Evolutionary conservation across 2,113 vertebrate species (phyloP).

Genomic region (Lampris incognitus): DNA sequence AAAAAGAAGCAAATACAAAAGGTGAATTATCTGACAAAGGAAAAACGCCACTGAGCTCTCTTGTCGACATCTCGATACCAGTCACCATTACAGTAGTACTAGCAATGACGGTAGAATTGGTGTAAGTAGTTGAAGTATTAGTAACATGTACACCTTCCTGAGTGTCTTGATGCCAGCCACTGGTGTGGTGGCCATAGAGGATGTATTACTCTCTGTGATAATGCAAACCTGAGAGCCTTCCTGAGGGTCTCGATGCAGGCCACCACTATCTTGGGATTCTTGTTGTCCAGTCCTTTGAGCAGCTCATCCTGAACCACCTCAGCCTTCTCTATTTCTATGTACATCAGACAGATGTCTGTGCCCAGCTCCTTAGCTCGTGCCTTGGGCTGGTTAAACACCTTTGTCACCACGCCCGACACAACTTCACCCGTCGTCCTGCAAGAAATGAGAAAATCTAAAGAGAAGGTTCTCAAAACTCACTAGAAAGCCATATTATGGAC

Average conservation of each 20-base stretch:
- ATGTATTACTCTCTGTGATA: neutral
- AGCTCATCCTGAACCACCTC: slow-evolving; percentile 96
- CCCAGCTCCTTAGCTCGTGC: slow-evolving; percentile 96
- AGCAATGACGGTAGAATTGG: too few relatives aligned
- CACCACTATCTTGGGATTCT: slow-evolving; percentile 96
- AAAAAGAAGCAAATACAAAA: too few relatives aligned
- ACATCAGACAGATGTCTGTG: slow-evolving; percentile 94
- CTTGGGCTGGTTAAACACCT: slow-evolving; percentile 99
- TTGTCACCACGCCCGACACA: slow-evolving; percentile 95
- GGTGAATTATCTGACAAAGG: too few relatives aligned
- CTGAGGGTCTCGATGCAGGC: slow-evolving; percentile 92
- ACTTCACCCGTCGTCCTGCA: slow-evolving; percentile 95
- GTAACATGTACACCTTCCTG: too few relatives aligned
- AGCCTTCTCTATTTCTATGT: slow-evolving; percentile 94
- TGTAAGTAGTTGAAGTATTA: neutral
- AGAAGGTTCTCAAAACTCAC: neutral
- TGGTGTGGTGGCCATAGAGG: too few relatives aligned
- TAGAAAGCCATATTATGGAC: too few relatives aligned
- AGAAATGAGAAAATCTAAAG: slow-evolving; percentile 22
- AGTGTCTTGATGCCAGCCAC: too few relatives aligned
- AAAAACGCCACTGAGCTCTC: too few relatives aligned
- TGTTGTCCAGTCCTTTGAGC: slow-evolving; percentile 96
- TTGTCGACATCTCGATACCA: too few relatives aligned
- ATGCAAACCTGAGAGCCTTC: slow-evolving; percentile 90
- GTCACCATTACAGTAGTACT: neutral